Percentiles rank a stretch among this genome's conserved stretches.
phyloP scores from a whole-genome alignment of 2,797 vertebrate genomes.

The Sardinella longiceps region DNA sequence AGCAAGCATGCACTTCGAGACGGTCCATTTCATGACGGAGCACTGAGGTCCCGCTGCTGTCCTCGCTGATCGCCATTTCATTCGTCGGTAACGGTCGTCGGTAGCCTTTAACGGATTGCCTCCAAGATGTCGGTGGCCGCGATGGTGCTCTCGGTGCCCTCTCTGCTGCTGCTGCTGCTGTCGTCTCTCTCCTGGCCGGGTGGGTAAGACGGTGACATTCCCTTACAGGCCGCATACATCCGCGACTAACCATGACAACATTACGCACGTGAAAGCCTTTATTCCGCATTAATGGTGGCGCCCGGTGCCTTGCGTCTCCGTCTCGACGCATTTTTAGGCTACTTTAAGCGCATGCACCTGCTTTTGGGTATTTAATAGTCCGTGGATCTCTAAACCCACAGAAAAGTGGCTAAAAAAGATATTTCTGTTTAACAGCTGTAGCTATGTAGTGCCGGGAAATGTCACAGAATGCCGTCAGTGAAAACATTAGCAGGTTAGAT shows the following conservation, averaged over 20 bases:
- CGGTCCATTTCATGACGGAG: background rate
- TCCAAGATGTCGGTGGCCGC: conserved; percentile 65
- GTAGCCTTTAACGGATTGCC: conserved; percentile 25
- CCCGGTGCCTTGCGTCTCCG: background rate
- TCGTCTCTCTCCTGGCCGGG: conserved; percentile 68
- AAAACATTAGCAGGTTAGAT: background rate
- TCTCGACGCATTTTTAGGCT: background rate
- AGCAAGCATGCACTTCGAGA: background rate
- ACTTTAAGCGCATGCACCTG: background rate
- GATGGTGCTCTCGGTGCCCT: conserved; percentile 64
- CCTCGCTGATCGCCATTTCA: conserved; percentile 15
- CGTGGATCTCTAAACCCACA: background rate
- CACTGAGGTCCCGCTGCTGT: background rate
- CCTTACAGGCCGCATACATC: conserved; percentile 66
- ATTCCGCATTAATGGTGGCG: background rate
- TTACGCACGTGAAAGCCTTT: conserved; percentile 22
- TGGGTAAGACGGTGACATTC: conserved; percentile 71
- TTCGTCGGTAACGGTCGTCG: background rate
- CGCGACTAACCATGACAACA: conserved; percentile 27
- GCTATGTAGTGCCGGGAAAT: background rate
- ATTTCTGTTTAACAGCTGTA: background rate
- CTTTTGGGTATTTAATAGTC: background rate
- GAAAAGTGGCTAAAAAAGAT: background rate
- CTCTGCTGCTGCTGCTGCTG: conserved; percentile 69
- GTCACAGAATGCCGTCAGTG: background rate